A percentile compares a stretch with the other conserved stretches of the same genome.
Conservation (phyloP, 2,113 vertebrate genomes). For the Corythornis vintsioides region DNA sequence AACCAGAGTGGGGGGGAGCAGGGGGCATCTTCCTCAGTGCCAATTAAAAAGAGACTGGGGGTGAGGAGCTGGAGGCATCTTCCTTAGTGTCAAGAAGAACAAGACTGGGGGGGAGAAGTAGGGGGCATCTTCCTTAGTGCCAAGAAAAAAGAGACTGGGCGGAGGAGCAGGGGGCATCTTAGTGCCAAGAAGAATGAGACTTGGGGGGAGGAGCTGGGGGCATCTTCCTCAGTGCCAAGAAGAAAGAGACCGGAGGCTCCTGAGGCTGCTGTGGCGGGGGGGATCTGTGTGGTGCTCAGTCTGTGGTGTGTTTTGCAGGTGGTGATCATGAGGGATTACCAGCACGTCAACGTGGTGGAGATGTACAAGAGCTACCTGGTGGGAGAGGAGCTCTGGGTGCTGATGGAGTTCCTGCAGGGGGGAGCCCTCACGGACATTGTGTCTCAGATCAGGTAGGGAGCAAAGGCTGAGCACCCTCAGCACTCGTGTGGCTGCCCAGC, state of each 20-base stretch:
- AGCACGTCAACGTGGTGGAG: constrained; percentile 95
- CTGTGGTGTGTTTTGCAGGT: constrained; percentile 79
- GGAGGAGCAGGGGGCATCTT: neutral
- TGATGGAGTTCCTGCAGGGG: constrained; percentile 98
- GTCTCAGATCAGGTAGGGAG: constrained; percentile 91
- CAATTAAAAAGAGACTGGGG: neutral
- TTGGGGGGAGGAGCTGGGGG: neutral
- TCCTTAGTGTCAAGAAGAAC: neutral
- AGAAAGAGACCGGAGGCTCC: neutral
- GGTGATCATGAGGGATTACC: constrained; percentile 99
- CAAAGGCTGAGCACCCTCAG: neutral
- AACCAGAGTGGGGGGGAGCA: neutral
- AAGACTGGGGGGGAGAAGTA: neutral
- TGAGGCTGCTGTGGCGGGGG: fast-evolving
- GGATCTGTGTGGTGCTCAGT: neutral
- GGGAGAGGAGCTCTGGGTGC: constrained; percentile 98
- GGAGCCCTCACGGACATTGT: constrained; percentile 98
- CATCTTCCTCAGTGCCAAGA: neutral
- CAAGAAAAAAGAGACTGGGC: neutral
- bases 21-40: neutral
- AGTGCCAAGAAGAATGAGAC: fast-evolving
- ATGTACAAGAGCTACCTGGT: constrained; percentile 98
- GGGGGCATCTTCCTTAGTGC: neutral
- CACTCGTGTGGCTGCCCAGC: neutral
- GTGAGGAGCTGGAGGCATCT: neutral